Evolutionary conservation across 1,140 invertebrate species (phyloP).

Genomic region (Leptoteleia sp.): DNA sequence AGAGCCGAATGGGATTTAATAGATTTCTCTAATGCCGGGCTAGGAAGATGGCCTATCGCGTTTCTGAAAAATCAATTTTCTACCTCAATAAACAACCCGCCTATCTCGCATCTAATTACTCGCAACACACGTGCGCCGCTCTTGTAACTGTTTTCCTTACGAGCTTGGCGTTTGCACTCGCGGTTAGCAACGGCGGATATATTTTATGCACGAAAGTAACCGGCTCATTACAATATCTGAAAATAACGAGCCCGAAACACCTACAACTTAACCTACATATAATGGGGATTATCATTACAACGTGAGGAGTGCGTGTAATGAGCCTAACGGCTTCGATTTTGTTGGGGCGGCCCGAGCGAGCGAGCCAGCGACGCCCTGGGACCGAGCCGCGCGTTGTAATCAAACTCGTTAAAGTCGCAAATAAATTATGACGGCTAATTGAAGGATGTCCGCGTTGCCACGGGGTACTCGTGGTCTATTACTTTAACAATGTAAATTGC

Average conservation of each 20-base stretch:
- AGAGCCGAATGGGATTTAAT: no score
- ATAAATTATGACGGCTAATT: conserved; percentile 64
- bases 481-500: conserved; percentile 58
- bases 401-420: conserved; percentile 65
- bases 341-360: conserved; percentile 10
- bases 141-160: conserved; percentile 24
- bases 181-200: conserved; percentile 26
- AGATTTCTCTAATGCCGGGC: no score
- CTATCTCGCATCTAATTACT: conserved; percentile 51
- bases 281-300: conserved; percentile 64
- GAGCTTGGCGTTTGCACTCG: conserved; percentile 3
- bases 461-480: conserved; percentile 51
- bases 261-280: conserved; percentile 66
- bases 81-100: conserved; percentile 30
- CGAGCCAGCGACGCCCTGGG: conserved; percentile 52
- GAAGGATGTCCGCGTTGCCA: conserved; percentile 58
- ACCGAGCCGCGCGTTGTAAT: conserved; percentile 54
- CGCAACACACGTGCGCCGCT: conserved; percentile 17
- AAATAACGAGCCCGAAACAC: conserved; percentile 60
- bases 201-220: conserved; percentile 33
- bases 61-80: conserved; percentile 28
- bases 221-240: conserved; percentile 42
- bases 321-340: conserved; percentile 67
- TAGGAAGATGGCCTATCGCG: conserved; percentile 10
- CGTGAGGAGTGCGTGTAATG: conserved; percentile 61